Conservation (phyloP, 2,888 invertebrate species). For the Leucoma salicis region DNA sequence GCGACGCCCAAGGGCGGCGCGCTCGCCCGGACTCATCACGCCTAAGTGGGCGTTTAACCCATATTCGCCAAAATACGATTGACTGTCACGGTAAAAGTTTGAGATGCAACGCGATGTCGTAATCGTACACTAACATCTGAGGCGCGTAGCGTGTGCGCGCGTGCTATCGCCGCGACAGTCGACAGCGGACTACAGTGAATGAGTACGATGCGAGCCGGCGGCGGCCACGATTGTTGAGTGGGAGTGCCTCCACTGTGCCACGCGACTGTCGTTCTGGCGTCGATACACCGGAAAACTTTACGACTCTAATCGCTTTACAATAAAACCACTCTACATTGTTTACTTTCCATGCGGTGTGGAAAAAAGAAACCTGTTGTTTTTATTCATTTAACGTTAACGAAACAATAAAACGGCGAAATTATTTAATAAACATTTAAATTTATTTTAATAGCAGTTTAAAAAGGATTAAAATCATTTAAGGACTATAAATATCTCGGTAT, state of each 20-base stretch:
- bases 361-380: constrained; percentile 27
- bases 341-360: constrained; percentile 60
- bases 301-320: constrained; percentile 75
- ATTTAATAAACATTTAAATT: constrained; percentile 1
- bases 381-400: constrained; percentile 28
- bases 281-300: constrained; percentile 77
- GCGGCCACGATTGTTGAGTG: constrained; percentile 64
- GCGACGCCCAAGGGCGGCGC: constrained; percentile 78
- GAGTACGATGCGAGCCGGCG: constrained; percentile 67
- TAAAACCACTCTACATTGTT: constrained; percentile 66
- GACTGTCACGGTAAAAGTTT: constrained; percentile 78
- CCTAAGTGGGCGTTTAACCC: constrained; percentile 85
- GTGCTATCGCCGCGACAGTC: constrained; percentile 70
- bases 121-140: constrained; percentile 79
- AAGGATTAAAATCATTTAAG: constrained; percentile 3
- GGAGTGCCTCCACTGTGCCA: constrained; percentile 67
- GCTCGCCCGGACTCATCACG: constrained; percentile 81
- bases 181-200: constrained; percentile 77
- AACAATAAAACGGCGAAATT: constrained; percentile 15
- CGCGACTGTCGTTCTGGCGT: constrained; percentile 55
- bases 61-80: constrained; percentile 79
- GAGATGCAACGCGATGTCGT: constrained; percentile 71
- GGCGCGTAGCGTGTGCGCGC: constrained; percentile 59
- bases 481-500: too few relatives aligned
- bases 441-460: constrained; percentile 1